Evolutionary conservation across 2,797 vertebrate species (phyloP).

Genomic region (Parauchenoglanis ngamensis): DNA sequence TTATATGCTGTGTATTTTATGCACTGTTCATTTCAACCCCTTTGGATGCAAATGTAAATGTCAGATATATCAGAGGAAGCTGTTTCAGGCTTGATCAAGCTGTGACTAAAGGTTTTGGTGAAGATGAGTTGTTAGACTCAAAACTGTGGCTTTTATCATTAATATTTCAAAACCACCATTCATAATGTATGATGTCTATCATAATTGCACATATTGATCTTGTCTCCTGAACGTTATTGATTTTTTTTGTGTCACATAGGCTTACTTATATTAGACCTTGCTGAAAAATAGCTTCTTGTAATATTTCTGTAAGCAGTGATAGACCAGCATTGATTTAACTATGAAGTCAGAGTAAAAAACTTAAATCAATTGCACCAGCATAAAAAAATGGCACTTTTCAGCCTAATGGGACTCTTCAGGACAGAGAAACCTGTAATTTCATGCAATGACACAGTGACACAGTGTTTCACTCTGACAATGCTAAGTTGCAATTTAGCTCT

Average conservation of each 20-base stretch:
- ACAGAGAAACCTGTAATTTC: not conserved
- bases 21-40: no score
- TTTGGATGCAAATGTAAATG: not conserved
- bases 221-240: slow-evolving; percentile 26
- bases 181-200: slow-evolving; percentile 38
- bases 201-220: slow-evolving; percentile 42
- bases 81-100: not conserved
- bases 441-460: not conserved
- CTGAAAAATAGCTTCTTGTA: slow-evolving; percentile 6
- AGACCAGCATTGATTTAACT: not conserved
- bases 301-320: not conserved
- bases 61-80: not conserved
- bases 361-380: not conserved
- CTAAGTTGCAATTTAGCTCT: not conserved
- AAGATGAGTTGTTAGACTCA: not conserved
- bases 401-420: not conserved
- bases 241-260: not conserved
- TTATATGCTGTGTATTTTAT: not conserved
- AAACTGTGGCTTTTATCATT: slow-evolving; percentile 35
- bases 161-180: slow-evolving; percentile 45
- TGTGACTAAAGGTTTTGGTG: not conserved
- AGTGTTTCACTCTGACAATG: not conserved
- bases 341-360: not conserved
- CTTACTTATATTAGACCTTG: not conserved
- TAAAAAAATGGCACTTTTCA: not conserved